A percentile compares a stretch with the other conserved stretches of the same genome.
Evolutionary conservation across 2,113 vertebrate genomes (phyloP).

Genomic region (Sclerurus mexicanus): DNA sequence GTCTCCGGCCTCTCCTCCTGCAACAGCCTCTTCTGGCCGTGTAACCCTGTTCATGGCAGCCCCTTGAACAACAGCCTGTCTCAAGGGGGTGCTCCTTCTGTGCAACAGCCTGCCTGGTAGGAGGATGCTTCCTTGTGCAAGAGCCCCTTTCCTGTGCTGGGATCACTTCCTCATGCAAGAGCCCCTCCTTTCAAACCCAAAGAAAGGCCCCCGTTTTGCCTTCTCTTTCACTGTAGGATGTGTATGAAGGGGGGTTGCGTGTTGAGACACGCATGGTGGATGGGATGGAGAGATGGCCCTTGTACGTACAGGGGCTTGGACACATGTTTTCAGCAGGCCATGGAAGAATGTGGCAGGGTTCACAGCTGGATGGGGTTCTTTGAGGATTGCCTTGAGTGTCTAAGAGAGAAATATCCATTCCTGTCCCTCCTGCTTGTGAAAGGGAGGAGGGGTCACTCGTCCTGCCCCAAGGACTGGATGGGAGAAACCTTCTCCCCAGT

Average conservation of each 20-base stretch:
- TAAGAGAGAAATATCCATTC: constrained; percentile 54
- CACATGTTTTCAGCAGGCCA: constrained; percentile 23
- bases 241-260: background rate
- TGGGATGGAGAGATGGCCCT: constrained; percentile 52
- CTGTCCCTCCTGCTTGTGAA: constrained; percentile 18
- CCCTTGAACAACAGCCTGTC: constrained; percentile 53
- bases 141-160: constrained; percentile 54
- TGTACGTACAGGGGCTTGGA: constrained; percentile 23
- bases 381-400: constrained; percentile 60
- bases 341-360: constrained; percentile 28
- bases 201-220: constrained; percentile 54
- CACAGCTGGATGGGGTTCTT: constrained; percentile 14
- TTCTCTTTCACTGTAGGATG: constrained; percentile 55
- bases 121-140: constrained; percentile 62
- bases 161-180: constrained; percentile 56
- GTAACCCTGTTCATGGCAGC: constrained; percentile 63
- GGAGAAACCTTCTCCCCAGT: constrained; percentile 17
- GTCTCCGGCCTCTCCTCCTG: constrained; percentile 64
- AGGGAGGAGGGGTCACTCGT: constrained; percentile 21
- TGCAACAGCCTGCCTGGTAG: constrained; percentile 54
- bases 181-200: constrained; percentile 51
- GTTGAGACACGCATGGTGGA: constrained; percentile 31
- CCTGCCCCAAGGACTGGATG: constrained; percentile 43
- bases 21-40: constrained; percentile 56
- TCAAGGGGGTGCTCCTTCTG: constrained; percentile 60